A percentile compares a stretch with the other conserved stretches of the same genome.
phyloP scores from a whole-genome alignment of 2,888 invertebrate genomes.

The Fragum fragum region DNA sequence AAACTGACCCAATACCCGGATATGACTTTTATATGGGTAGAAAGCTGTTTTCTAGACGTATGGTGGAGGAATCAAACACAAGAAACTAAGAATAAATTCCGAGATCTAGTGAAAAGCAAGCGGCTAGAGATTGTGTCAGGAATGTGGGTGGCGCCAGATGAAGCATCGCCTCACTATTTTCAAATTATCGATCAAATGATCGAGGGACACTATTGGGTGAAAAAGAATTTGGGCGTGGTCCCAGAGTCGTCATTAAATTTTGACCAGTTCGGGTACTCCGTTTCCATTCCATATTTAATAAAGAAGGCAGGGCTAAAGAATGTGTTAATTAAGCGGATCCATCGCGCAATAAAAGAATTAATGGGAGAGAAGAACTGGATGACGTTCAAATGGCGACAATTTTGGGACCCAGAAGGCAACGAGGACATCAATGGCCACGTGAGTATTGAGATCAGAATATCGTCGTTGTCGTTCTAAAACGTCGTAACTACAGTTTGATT shows the following conservation, averaged over 20 bases:
- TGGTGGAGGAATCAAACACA: slow-evolving; percentile 79
- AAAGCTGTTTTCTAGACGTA: slow-evolving; percentile 80
- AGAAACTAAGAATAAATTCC: slow-evolving; percentile 58
- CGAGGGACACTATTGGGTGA: slow-evolving; percentile 83
- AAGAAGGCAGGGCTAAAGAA: slow-evolving; percentile 77
- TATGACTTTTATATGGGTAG: slow-evolving; percentile 85
- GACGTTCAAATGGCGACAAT: slow-evolving; percentile 96
- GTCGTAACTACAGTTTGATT: too few relatives aligned
- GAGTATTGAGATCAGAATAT: neutral
- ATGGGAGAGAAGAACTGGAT: slow-evolving; percentile 93
- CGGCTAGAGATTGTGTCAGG: slow-evolving; percentile 83
- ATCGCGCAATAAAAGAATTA: slow-evolving; percentile 93
- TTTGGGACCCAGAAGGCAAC: slow-evolving; percentile 88
- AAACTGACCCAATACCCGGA: slow-evolving; percentile 94
- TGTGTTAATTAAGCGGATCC: slow-evolving; percentile 80
- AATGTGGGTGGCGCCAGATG: slow-evolving; percentile 84
- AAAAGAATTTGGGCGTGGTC: slow-evolving; percentile 87
- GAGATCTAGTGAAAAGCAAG: slow-evolving; percentile 71
- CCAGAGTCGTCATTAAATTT: slow-evolving; percentile 81
- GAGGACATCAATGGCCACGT: slow-evolving; percentile 89
- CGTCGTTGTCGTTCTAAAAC: too few relatives aligned
- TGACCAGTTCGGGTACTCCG: slow-evolving; percentile 84
- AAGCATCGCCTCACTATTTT: slow-evolving; percentile 81
- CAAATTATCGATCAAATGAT: slow-evolving; percentile 82
- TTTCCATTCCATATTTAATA: slow-evolving; percentile 79